phyloP scores from a whole-genome alignment of 2,888 invertebrate species.

The Ernsta delagoae region DNA sequence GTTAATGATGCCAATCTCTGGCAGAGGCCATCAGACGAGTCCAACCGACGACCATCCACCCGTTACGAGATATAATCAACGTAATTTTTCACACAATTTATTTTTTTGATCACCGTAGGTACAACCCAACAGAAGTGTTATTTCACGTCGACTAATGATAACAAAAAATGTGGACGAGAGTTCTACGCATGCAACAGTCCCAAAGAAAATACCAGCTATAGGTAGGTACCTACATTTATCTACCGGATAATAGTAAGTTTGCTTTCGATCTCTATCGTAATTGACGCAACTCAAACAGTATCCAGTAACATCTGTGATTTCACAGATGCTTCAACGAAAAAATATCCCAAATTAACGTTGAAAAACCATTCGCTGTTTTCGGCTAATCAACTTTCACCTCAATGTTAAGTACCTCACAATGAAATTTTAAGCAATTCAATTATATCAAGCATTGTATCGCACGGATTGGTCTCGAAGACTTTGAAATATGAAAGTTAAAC shows the following conservation, averaged over 20 bases:
- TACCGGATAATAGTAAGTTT: slow-evolving; percentile 32
- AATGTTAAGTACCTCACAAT: slow-evolving; percentile 54
- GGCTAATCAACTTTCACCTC: slow-evolving; percentile 56
- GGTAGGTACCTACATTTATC: slow-evolving; percentile 40
- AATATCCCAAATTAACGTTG: not conserved
- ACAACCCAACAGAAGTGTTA: slow-evolving; percentile 67
- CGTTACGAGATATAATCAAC: slow-evolving; percentile 82
- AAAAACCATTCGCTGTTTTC: slow-evolving; percentile 6
- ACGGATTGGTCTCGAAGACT: slow-evolving; percentile 63
- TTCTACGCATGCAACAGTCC: slow-evolving; percentile 37
- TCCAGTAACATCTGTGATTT: not conserved
- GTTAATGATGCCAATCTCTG: slow-evolving; percentile 80
- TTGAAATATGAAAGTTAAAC: slow-evolving; percentile 81
- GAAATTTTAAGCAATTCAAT: slow-evolving; percentile 67
- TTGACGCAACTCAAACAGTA: not conserved
- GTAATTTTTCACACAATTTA: slow-evolving; percentile 84
- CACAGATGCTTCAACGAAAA: not conserved
- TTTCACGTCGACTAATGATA: slow-evolving; percentile 80
- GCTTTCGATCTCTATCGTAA: not conserved
- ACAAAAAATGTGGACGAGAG: slow-evolving; percentile 71
- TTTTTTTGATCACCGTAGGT: slow-evolving; percentile 73
- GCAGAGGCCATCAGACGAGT: slow-evolving; percentile 73
- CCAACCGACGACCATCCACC: slow-evolving; percentile 54
- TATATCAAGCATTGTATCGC: slow-evolving; percentile 68
- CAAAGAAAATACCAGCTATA: slow-evolving; percentile 27